phyloP scores from a whole-genome alignment of 2,797 vertebrate species.

The Chanos chanos region DNA sequence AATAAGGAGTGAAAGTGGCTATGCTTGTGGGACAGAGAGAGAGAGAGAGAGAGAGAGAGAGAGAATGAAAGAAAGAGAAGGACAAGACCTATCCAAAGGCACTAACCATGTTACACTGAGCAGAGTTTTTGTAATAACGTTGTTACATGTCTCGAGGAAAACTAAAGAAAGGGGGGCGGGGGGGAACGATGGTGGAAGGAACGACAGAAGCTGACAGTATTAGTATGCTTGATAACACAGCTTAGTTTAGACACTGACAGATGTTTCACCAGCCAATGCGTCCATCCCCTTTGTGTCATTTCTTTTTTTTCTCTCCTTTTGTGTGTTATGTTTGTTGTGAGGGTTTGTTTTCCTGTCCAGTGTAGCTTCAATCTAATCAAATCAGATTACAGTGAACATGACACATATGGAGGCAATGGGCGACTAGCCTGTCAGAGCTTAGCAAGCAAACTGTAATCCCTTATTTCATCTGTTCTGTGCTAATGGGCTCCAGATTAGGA shows the following conservation, averaged over 20 bases:
- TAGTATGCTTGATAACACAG: background rate
- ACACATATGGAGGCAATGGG: conserved; percentile 19
- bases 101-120: too few species aligned
- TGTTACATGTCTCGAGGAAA: too few species aligned
- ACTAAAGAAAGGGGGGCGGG: too few species aligned
- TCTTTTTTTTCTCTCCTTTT: background rate
- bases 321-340: too few species aligned
- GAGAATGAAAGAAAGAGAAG: background rate
- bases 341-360: too few species aligned
- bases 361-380: background rate
- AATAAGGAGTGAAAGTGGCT: too few species aligned
- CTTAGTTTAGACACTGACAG: conserved; percentile 9
- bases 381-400: conserved; percentile 18
- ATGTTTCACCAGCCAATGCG: conserved; percentile 9
- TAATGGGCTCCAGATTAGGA: background rate
- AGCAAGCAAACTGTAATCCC: conserved; percentile 11
- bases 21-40: too few species aligned
- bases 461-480: conserved; percentile 8
- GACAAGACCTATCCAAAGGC: background rate
- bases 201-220: too few species aligned
- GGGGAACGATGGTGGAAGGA: too few species aligned
- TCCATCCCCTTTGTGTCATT: background rate
- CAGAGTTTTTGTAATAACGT: too few species aligned
- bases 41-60: background rate
- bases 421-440: background rate